Base-by-base conservation (phyloP, 2,888 invertebrate species). In the Agriopis leucophaearia region DNA sequence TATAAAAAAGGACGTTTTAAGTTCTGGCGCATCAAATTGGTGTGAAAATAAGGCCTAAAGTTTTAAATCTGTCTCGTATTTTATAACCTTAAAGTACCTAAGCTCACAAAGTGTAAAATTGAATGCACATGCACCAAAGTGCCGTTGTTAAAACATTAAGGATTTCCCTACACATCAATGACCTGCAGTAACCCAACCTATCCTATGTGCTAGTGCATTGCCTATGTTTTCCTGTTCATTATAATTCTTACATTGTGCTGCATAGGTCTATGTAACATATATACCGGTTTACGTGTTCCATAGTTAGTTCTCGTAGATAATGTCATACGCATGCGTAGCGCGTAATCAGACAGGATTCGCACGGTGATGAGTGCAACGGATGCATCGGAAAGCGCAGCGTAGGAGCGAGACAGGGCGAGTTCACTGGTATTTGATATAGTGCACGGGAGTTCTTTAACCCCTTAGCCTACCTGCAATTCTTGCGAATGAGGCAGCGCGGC, bases 381-480 rank as follows among this genome's bases (percentile, higher is more conserved):
- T 88, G 90, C 90, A 87, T 77, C 77, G 78, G 81, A 74, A 84
- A 86, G 86, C 88, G 92, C 88, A 88, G 81, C 73, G 91, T 81
- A 86, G 76, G 88, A 93, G 87, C 74, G 85, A 78, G 92, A 92
- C 83, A 74, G 80, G 81, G 84, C 80, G 88, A 91, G 92, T 94
- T 94, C 94, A 94, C 91, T 92, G 94, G 92, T 93, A 93, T 93
- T 93, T 92, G 92, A 94, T 93, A 91, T 94, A 93, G 92, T 94
- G 91, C 94, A 94, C 83, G 81, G 82, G 88, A 92, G 94, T 94
- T 94, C 94, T 88, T 93, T 94, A 92, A 92, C 92, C 94, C 91
- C 91, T 90, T 94, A 94, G 93, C 94, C 94, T 94, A 94, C 94
- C 94, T 92, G 91, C 90, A 88, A 86, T 90, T 91, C 90, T 87